Percentiles rank a stretch among this genome's conserved stretches.
phyloP scores from a whole-genome alignment of 2,888 invertebrate species.

The Synanthedon tipuliformis region DNA sequence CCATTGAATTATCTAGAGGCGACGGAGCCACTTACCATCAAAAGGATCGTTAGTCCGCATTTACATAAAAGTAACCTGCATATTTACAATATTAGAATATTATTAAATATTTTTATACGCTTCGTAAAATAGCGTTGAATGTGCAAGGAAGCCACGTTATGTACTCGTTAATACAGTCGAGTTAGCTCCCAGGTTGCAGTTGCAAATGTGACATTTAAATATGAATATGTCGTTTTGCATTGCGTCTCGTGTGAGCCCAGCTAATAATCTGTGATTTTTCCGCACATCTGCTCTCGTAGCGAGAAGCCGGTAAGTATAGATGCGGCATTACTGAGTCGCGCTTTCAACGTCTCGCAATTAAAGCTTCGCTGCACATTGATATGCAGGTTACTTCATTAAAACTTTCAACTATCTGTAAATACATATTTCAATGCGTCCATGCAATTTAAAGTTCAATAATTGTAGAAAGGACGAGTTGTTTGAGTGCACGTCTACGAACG shows the following conservation, averaged over 20 bases:
- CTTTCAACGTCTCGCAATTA: slow-evolving; percentile 17
- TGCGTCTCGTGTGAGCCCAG: slow-evolving; percentile 27
- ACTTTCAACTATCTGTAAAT: not conserved
- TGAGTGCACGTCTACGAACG: too few relatives aligned
- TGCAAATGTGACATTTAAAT: slow-evolving; percentile 56
- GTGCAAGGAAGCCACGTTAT: not conserved
- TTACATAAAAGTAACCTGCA: not conserved
- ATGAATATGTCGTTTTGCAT: slow-evolving; percentile 53
- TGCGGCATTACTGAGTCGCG: not conserved
- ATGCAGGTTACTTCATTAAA: not conserved
- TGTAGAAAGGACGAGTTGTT: not conserved
- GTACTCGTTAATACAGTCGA: slow-evolving; percentile 25
- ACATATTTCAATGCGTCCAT: not conserved
- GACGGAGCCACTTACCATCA: not conserved
- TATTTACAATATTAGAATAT: not conserved
- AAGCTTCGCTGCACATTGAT: slow-evolving; percentile 15
- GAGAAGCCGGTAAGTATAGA: not conserved
- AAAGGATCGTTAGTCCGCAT: not conserved
- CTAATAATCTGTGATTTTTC: slow-evolving; percentile 65
- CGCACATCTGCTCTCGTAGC: slow-evolving; percentile 43
- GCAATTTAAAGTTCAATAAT: not conserved
- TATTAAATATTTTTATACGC: not conserved
- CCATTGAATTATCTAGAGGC: too few relatives aligned
- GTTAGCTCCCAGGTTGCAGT: slow-evolving; percentile 30
- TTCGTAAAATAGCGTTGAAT: not conserved